These are phyloP conservation scores for Mamestra configurata DNA, from an alignment of 1,140 invertebrate species.

Conservation along the genomic window DNA sequence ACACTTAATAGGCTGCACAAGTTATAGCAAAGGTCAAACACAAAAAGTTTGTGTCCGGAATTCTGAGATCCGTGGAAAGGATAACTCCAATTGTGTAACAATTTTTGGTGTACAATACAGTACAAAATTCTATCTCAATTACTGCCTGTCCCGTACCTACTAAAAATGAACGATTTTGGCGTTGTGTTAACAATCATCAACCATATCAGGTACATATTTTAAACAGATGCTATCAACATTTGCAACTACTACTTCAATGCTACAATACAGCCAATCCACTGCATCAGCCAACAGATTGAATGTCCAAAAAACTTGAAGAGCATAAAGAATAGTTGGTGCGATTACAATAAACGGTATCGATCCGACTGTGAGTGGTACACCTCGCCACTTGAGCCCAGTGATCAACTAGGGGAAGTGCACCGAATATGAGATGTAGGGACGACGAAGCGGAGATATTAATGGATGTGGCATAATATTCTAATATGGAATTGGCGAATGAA, in stretches of 20 bases:
- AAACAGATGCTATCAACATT: background rate
- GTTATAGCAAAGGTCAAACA: no score
- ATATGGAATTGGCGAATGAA: background rate
- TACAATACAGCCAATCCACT: background rate
- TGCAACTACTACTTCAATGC: no score
- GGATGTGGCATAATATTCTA: constrained; percentile 16
- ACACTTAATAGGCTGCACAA: no score
- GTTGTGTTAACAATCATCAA: no score
- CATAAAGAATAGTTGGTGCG: constrained; percentile 54
- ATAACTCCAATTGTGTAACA: no score
- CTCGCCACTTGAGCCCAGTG: constrained; percentile 72
- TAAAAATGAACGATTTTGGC: no score
- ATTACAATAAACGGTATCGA: constrained; percentile 72
- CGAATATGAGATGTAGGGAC: constrained; percentile 3
- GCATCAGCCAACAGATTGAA: constrained; percentile 1
- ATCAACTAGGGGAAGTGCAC: constrained; percentile 72
- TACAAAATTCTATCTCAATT: no score
- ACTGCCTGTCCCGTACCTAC: no score
- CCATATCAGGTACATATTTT: no score
- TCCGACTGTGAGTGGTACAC: constrained; percentile 58
- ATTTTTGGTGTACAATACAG: no score
- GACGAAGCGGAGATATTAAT: background rate
- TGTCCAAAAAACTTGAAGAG: constrained; percentile 20
- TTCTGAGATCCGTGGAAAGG: no score
- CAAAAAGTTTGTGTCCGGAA: no score